Conservation (phyloP, 1,140 invertebrate species). For the Liolophura sinensis region DNA sequence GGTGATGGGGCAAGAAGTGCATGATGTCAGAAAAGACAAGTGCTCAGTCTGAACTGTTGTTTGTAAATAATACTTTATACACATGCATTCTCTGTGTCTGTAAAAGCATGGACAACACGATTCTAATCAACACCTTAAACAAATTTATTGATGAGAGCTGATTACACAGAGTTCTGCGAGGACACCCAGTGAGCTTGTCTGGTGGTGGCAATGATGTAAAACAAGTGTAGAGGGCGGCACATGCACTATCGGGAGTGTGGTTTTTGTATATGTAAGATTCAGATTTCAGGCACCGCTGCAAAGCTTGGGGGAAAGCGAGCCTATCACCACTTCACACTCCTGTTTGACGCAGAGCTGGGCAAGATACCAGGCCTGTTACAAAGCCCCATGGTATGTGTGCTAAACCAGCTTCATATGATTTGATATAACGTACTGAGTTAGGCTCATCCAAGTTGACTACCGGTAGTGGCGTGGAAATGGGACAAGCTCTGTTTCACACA, state of each 20-base stretch:
- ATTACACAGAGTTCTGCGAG: neutral
- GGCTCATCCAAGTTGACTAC: no score
- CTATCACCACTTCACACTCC: constrained; percentile 93
- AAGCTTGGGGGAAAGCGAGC: constrained; percentile 82
- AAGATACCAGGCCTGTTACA: constrained; percentile 63
- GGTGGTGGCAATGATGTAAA: neutral
- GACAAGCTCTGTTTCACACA: no score
- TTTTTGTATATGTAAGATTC: constrained; percentile 20
- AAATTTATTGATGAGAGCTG: neutral
- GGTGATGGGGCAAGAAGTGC: no score
- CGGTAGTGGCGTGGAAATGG: no score
- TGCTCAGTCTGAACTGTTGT: neutral
- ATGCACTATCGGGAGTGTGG: neutral
- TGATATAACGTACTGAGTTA: no score
- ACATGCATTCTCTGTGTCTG: no score
- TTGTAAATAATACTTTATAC: neutral
- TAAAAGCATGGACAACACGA: no score
- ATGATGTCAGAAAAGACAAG: no score
- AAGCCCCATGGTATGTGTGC: constrained; percentile 23
- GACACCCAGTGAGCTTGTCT: neutral
- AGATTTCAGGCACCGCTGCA: constrained; percentile 85
- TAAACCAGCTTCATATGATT: no score
- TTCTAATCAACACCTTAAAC: no score
- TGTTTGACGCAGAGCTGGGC: constrained; percentile 80
- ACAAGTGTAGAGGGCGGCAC: no score